Base-by-base conservation (phyloP, 53 echinoderm and acorn worm species). In the Paracentrotus lividus region DNA sequence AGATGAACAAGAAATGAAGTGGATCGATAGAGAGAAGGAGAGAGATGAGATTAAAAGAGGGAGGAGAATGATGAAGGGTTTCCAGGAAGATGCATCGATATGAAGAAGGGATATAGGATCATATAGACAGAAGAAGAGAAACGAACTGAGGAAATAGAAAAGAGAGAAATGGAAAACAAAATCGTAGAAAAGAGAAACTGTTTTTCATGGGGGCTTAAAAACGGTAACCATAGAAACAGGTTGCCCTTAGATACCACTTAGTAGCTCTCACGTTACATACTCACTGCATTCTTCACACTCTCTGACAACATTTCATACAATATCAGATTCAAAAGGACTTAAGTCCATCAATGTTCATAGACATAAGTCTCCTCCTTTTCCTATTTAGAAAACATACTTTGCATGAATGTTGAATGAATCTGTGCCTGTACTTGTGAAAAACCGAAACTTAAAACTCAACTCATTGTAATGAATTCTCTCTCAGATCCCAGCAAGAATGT, bases 241-340 rank as follows among this genome's bases (percentile, higher is more conserved):
- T 72, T 72, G 72, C 72, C 72, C 72, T 20, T 72, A 72, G 72
- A 72, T 72, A 72, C 72, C 72, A 72, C 72, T 72, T 72, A 72
- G 3, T 21, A 20, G 40, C 36, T n/a, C 14, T 72, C 72, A 72
- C 40, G 72, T 72, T 72, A 72, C 72, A 72, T 40, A 72, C 72
- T 72, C 38, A 18, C 5, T 38, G 40, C 72, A 72, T 72, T 72
- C 72, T 40, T 72, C 72, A 72, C 72, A 16, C 72, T 72, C 72
- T 72, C 7, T 32, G 72, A 40, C 69, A 18, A 69, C 72, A 72
- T 72, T 40, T 38, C 42, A 72, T 72, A 20, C 18, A 3, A 69
- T 36, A 20, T 40, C 9, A 72, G 72, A 72, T 18, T 7, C 72
- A 72, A 15, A 72, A 72, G 72, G 72, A 4, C 5, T 36, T 16